Conservation (phyloP, 37 sponge, comb jelly and placozoan genomes). For the Aphrocallistes beatrix region DNA sequence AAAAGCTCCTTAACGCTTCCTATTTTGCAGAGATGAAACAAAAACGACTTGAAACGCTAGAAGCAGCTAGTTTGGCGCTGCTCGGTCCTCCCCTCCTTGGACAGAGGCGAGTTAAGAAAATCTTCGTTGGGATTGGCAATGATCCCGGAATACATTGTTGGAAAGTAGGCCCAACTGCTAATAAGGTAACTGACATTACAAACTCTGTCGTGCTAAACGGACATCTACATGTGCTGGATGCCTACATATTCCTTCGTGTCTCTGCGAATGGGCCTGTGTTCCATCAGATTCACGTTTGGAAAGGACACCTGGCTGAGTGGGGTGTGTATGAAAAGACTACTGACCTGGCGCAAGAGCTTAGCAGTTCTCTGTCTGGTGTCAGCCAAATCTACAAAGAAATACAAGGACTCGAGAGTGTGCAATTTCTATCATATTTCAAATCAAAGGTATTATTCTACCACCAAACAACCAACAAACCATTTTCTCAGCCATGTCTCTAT, state of each 20-base stretch:
- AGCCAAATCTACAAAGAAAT: background rate
- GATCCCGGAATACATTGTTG: constrained; percentile 4
- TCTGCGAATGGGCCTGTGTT: background rate
- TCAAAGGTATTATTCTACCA: background rate
- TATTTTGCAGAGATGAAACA: background rate
- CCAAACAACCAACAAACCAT: background rate
- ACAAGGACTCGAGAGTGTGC: background rate
- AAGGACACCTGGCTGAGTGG: background rate
- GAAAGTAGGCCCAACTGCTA: background rate
- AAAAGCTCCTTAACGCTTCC: background rate
- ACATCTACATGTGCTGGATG: background rate
- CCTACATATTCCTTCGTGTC: background rate
- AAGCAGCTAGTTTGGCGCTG: background rate
- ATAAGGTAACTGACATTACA: background rate
- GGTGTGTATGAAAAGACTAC: background rate
- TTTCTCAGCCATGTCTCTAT: background rate
- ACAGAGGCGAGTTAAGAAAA: background rate
- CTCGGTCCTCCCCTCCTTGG: background rate
- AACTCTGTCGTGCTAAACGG: background rate
- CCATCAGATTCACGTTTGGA: constrained; percentile 16
- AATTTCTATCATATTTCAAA: background rate
- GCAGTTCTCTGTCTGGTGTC: background rate
- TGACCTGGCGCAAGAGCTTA: background rate
- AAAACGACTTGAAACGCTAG: background rate
- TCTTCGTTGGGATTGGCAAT: background rate